Evolutionary conservation across 1,140 invertebrate species (phyloP), one percentile per base, ranked within the genome.

Genomic region (Tribolium madens): DNA sequence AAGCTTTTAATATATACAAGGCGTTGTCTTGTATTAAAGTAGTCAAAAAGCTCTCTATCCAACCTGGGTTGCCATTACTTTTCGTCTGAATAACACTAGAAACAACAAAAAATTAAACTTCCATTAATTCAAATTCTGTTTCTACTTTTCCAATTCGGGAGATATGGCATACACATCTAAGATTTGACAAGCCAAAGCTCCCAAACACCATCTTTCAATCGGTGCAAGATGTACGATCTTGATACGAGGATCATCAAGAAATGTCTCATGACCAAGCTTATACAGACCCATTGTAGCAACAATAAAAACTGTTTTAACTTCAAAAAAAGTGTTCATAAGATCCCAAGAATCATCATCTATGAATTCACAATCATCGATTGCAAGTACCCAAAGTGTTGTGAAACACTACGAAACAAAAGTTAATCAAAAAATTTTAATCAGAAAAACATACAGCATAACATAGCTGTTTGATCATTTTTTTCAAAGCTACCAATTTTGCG

Each of bases 41-140:
- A 10, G 90, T 83, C 3, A 92, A 82, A 78, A 90, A 91, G 81
- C 88, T 90, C 81, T 92, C 88, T 57, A 92, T 89, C 90, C 91
- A 92, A 1, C 91, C 91, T 2, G 91, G 89, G 84, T 90, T 88
- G 0, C 91, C 91, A 18, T 85, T 83, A 79, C 90, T 90, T 78
- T 87, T 88, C 75, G 86, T 86, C 82, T 91, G 89, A 68, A 91
- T 88, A 0, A 89, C 81, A 82, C 90, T 91, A 71, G 0, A 64
- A 64, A 57, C 10, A 57, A n/a, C n/a, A n/a, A n/a, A n/a, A n/a
- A n/a, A n/a, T n/a, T n/a, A n/a, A n/a, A n/a, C n/a, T n/a, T n/a
- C n/a, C n/a, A n/a, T n/a, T n/a, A n/a, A n/a, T n/a, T n/a, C n/a
- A n/a, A n/a, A n/a, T 4, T 15, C 13, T 7, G 13, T 6, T 26